Evolutionary conservation across 2,888 invertebrate genomes (phyloP).

Genomic region (Eumerus sabulonum): DNA sequence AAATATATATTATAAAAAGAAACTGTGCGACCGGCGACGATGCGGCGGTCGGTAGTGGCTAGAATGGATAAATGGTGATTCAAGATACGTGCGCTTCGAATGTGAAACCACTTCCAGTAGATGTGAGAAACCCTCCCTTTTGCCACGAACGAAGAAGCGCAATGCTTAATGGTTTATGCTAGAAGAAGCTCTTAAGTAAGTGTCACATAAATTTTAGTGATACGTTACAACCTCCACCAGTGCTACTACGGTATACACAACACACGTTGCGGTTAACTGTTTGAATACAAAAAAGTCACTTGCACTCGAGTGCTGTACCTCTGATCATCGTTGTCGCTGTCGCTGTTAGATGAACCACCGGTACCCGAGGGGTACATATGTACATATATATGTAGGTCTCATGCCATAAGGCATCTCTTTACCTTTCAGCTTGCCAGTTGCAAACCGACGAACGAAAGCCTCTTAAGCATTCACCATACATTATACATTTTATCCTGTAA

Average conservation of each 20-base stretch:
- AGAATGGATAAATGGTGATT: constrained; percentile 68
- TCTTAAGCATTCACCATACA: constrained; percentile 71
- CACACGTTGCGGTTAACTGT: constrained; percentile 68
- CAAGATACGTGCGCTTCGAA: constrained; percentile 68
- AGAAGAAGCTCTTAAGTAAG: constrained; percentile 71
- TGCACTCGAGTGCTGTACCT: constrained; percentile 19
- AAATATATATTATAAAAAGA: no score
- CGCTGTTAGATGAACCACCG: neutral
- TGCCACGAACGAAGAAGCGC: constrained; percentile 57
- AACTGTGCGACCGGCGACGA: constrained; percentile 54
- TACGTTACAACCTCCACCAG: constrained; percentile 63
- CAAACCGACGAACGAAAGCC: constrained; percentile 63
- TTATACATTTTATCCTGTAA: constrained; percentile 71
- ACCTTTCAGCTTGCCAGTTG: constrained; percentile 26
- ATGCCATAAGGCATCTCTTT: constrained; percentile 45
- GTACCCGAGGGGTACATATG: constrained; percentile 44
- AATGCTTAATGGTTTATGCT: constrained; percentile 71
- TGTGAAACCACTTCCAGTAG: constrained; percentile 66
- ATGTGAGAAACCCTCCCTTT: constrained; percentile 19
- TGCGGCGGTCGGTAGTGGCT: constrained; percentile 19
- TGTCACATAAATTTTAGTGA: constrained; percentile 72
- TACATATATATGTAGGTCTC: constrained; percentile 25
- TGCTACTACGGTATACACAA: constrained; percentile 56
- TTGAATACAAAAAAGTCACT: constrained; percentile 69
- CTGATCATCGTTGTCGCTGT: no score